These are phyloP conservation scores for Cyanoliseus patagonus DNA, from an alignment of 2,113 vertebrate genomes.

Conservation along the genomic window DNA sequence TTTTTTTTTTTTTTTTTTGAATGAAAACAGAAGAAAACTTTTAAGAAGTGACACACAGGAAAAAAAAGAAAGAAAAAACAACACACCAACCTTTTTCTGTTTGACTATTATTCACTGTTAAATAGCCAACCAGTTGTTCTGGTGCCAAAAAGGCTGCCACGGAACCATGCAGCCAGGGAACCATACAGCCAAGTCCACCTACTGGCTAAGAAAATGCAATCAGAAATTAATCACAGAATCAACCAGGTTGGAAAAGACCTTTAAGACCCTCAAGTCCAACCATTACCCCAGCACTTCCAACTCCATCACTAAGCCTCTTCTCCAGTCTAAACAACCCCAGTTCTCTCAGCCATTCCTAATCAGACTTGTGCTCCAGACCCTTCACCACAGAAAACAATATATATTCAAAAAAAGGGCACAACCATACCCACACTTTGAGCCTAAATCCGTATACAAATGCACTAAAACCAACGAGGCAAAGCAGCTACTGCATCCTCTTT, in stretches of 20 bases:
- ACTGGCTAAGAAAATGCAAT: neutral
- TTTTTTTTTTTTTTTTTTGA: neutral
- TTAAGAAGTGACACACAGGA: neutral
- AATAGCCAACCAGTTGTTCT: neutral
- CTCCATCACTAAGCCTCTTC: neutral
- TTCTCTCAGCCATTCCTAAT: neutral
- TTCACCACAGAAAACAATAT: neutral
- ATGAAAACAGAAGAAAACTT: constrained; percentile 4
- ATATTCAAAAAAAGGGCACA: neutral
- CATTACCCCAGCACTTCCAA: neutral
- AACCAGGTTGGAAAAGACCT: neutral
- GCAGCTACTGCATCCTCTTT: neutral
- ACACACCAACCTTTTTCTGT: neutral
- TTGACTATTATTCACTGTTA: neutral
- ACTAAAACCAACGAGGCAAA: neutral
- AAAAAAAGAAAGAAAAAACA: neutral
- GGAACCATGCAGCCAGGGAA: rapidly evolving
- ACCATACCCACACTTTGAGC: neutral
- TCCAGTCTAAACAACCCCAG: neutral
- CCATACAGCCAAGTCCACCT: neutral
- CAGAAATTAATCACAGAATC: neutral
- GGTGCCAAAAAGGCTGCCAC: neutral
- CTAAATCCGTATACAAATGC: neutral
- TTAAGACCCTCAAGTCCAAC: neutral
- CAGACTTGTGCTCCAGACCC: neutral